A percentile compares a stretch with the other conserved stretches of the same genome.
Conservation (phyloP, 2,113 vertebrate species). For the Odobenus rosmarus region DNA sequence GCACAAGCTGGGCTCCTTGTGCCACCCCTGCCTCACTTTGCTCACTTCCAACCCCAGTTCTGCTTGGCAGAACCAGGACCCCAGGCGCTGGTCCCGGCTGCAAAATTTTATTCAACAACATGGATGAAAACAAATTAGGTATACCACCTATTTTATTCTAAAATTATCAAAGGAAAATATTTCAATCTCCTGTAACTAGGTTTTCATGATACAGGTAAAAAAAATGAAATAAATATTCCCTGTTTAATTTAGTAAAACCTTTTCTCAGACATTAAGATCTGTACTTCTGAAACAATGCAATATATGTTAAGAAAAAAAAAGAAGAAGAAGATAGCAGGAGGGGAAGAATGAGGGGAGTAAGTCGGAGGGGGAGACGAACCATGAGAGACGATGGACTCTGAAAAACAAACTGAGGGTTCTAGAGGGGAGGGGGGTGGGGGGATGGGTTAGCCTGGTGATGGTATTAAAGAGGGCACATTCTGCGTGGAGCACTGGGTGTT, state of each 20-base stretch:
- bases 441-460: too few species aligned
- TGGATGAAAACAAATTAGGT: not conserved
- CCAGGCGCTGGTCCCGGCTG: not conserved
- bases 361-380: too few species aligned
- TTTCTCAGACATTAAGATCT: not conserved
- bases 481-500: too few species aligned
- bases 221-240: not conserved
- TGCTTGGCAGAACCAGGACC: not conserved
- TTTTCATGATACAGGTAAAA: not conserved
- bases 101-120: not conserved
- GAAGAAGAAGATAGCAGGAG: too few species aligned
- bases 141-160: not conserved
- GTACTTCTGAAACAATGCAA: too few species aligned
- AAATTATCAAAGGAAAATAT: not conserved
- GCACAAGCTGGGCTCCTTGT: rapidly evolving
- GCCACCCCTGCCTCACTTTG: not conserved
- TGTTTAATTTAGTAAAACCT: not conserved
- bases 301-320: too few species aligned
- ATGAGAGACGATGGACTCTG: too few species aligned
- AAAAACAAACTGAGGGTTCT: too few species aligned
- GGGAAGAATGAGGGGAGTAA: too few species aligned
- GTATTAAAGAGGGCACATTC: too few species aligned
- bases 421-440: too few species aligned
- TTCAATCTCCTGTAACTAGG: not conserved
- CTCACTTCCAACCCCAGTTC: not conserved